Evolutionary conservation across 2,113 vertebrate species (phyloP).

Genomic region (Tachysurus fulvidraco): DNA sequence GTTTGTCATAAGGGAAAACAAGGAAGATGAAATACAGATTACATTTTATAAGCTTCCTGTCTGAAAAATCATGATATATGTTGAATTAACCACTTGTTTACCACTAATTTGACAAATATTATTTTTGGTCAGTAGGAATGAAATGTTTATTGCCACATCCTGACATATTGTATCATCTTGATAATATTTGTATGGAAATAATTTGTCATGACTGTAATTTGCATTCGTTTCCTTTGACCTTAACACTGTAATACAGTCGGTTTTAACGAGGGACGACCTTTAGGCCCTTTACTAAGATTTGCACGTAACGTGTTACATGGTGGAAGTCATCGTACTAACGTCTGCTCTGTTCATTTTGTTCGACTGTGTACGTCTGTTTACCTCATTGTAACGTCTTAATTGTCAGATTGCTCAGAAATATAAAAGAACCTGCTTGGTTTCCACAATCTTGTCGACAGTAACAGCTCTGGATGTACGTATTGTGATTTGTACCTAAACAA

Average conservation of each 20-base stretch:
- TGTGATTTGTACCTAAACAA: constrained; percentile 33
- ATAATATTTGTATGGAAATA: constrained; percentile 29
- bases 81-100: not conserved
- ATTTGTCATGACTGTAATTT: constrained; percentile 10
- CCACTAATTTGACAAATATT: not conserved
- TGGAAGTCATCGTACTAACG: constrained; percentile 21
- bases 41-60: not conserved
- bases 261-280: constrained; percentile 27
- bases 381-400: constrained; percentile 39
- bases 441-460: constrained; percentile 14
- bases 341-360: constrained; percentile 36
- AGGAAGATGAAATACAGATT: constrained; percentile 17
- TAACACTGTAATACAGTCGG: constrained; percentile 47
- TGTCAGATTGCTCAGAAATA: constrained; percentile 3
- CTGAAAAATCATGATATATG: not conserved
- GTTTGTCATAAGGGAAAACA: not conserved
- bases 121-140: constrained; percentile 12
- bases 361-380: constrained; percentile 39
- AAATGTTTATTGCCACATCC: constrained; percentile 1
- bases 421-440: constrained; percentile 33
- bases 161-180: not conserved
- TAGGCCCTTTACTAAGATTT: constrained; percentile 41
- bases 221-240: constrained; percentile 35
- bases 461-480: constrained; percentile 31
- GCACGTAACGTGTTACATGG: constrained; percentile 36